Conservation (phyloP, 2,113 vertebrate genomes). For the Phasianus colchicus region DNA sequence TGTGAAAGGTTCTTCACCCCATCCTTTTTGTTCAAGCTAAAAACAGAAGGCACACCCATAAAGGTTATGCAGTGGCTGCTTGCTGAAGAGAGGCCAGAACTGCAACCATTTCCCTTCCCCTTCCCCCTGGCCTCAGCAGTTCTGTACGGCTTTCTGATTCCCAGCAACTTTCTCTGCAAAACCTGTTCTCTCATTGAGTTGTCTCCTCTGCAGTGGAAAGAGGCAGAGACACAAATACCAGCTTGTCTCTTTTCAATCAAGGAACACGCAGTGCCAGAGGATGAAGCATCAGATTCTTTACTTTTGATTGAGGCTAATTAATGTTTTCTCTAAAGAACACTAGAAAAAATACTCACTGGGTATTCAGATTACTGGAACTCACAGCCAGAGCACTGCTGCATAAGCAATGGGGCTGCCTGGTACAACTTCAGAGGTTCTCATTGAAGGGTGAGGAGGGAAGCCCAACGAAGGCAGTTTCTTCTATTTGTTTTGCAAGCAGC, state of each 20-base stretch:
- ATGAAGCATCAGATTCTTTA: not conserved
- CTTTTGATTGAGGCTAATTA: not conserved
- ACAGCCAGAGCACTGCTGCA: not conserved
- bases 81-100: not conserved
- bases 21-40: not conserved
- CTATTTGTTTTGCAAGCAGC: not conserved
- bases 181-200: not conserved
- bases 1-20: not conserved
- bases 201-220: not conserved
- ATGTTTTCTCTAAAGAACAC: not conserved
- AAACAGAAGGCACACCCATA: not conserved
- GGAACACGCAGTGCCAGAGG: constrained; percentile 10
- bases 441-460: not conserved
- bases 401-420: not conserved
- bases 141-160: not conserved
- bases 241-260: not conserved
- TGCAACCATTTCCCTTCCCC: not conserved
- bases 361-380: not conserved
- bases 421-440: not conserved
- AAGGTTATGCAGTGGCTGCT: not conserved
- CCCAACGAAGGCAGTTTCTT: not conserved
- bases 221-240: constrained; percentile 3
- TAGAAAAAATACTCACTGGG: not conserved
- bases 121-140: not conserved
- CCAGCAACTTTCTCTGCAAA: not conserved